Base-by-base conservation (phyloP, 2,113 vertebrate species). In the Jaculus jaculus region DNA sequence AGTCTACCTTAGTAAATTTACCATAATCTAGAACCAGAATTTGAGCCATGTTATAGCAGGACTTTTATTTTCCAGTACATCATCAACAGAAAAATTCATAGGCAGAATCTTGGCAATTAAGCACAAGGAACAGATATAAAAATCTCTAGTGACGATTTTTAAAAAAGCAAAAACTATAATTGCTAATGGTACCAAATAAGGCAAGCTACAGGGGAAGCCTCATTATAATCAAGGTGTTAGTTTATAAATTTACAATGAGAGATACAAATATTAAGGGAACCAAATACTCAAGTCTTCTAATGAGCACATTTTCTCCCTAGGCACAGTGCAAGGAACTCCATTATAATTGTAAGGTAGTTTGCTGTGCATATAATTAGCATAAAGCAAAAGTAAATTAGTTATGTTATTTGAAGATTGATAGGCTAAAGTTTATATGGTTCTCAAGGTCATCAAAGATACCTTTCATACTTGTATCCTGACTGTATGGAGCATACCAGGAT, bases 201-300 rank as follows among this genome's bases (percentile, higher is more conserved):
- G n/a, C 47, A 75, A 88, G 61, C 74, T 91, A 58, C 74, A n/a
- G 24, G 47, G 37, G 39, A 95, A 89, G 24, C 37, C 65, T 92
- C 28, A 95, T 89, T 95, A 82, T 92, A 87, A 95, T 69, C 37
- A 87, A 95, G 75, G n/a, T 68, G 20, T 12, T 47, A 69, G 60
- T 79, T 79, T 77, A 86, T 83, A 94, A 89, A 84, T 90, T 75
- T 83, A 65, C 7, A 73, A 9, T 79, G n/a, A 90, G 61, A 94
- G 89, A 71, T 87, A 20, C 28, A 78, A 4, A 28, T 79, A 60
- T 63, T 42, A 42, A 42, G 78, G 72, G 16, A 23, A 32, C 12
- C 21, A 87, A 63, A 42, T 54, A 51, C 81, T 90, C 42, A n/a
- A 79, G 42, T 75, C 11, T 92, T 69, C 1, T 65, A 17, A 47